A percentile compares a stretch with the other conserved stretches of the same genome.
These are phyloP conservation scores for Pseudobourletiella spinata DNA, from an alignment of 1,140 invertebrate genomes.

Conservation along the genomic window DNA sequence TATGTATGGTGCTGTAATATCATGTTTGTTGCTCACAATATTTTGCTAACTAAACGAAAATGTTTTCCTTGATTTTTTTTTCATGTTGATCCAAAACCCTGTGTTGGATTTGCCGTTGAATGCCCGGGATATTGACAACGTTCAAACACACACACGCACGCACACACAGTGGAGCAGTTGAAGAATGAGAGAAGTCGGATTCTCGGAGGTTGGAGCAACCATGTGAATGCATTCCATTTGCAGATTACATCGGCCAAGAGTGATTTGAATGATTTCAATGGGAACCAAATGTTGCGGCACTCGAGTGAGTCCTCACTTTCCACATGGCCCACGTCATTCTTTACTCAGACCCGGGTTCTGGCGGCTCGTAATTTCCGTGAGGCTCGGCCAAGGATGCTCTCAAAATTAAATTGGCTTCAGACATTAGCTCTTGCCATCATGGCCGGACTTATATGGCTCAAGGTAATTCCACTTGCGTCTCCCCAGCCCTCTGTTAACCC, in stretches of 20 bases:
- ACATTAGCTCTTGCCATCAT: conserved; percentile 63
- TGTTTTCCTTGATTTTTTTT: no score
- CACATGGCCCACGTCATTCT: conserved; percentile 69
- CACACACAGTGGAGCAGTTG: conserved; percentile 71
- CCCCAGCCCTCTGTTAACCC: background rate
- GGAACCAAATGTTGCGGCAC: conserved; percentile 20
- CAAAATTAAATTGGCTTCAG: conserved; percentile 71
- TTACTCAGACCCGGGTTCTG: conserved; percentile 55
- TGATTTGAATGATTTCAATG: conserved; percentile 31
- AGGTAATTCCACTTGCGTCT: conserved; percentile 44
- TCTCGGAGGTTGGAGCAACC: conserved; percentile 23
- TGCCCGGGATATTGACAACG: no score
- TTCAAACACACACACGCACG: no score
- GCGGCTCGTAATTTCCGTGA: conserved; percentile 71
- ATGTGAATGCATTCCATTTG: conserved; percentile 29
- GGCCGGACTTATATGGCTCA: conserved; percentile 70
- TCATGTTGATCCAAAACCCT: no score
- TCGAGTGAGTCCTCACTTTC: conserved; percentile 21
- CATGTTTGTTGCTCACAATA: no score
- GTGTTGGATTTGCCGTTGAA: no score
- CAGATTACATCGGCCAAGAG: conserved; percentile 31
- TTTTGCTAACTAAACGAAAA: no score
- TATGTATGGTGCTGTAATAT: no score
- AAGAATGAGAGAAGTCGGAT: conserved; percentile 46
- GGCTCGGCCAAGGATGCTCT: conserved; percentile 65